phyloP scores from a whole-genome alignment of 1,140 invertebrate genomes.

The Ruditapes philippinarum region DNA sequence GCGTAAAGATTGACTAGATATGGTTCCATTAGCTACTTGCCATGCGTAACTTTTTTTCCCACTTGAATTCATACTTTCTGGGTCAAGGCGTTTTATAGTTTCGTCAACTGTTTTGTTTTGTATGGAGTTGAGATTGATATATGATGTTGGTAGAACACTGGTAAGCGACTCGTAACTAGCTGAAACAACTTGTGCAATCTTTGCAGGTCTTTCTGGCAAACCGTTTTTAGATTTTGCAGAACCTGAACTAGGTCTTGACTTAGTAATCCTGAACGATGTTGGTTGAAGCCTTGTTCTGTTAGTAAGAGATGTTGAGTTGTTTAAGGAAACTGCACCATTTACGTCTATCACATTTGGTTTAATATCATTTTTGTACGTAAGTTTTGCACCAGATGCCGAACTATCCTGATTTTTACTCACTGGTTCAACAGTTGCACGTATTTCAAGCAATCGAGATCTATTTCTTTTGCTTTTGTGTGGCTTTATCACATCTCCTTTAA shows the following conservation, averaged over 20 bases:
- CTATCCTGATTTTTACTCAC: neutral
- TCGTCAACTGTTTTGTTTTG: conserved; percentile 30
- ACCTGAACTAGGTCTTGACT: neutral
- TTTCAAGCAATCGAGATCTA: conserved; percentile 53
- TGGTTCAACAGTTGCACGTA: conserved; percentile 37
- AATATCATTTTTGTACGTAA: conserved; percentile 29
- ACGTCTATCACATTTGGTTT: conserved; percentile 49
- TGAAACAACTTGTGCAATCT: conserved; percentile 32
- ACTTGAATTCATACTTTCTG: conserved; percentile 47
- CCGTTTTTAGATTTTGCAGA: neutral
- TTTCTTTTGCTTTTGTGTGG: neutral
- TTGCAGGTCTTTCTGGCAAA: neutral
- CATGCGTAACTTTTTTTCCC: conserved; percentile 55
- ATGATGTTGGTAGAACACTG: conserved; percentile 59
- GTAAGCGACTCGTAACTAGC: conserved; percentile 43
- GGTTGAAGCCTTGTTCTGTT: conserved; percentile 46
- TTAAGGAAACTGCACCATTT: neutral
- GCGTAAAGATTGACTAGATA: conserved; percentile 60
- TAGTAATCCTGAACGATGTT: conserved; percentile 45
- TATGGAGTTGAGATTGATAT: conserved; percentile 5
- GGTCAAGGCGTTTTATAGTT: conserved; percentile 44
- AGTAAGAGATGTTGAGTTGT: conserved; percentile 19
- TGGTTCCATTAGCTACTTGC: conserved; percentile 64
- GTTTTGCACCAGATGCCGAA: neutral
- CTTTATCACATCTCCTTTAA: conserved; percentile 40